Base-by-base conservation (phyloP, 2,113 vertebrate species). In the Mus spicilegus region DNA sequence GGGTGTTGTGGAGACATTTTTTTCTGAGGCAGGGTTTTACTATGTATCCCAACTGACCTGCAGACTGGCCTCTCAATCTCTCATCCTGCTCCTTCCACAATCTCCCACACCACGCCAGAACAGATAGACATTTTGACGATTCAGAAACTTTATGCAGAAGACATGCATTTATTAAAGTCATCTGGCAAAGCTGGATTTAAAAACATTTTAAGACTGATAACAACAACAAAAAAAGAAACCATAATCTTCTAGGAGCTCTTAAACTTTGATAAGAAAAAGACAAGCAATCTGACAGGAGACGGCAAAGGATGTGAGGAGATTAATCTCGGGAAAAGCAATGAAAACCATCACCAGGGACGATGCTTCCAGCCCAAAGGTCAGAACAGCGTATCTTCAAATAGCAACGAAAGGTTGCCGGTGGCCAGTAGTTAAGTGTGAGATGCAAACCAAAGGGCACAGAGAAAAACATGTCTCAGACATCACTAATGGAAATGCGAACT, bases 301-400 rank as follows among this genome's bases (percentile, higher is more conserved):
- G 56, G 49, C 11, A 78, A 69, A 94, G 28, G 10, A 67, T 90
- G 73, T 69, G 36, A 95, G 80, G 95, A 93, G 81, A 63, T 39
- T 39, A 1, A 78, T 89, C 26, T 92, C 81, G 51, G 67, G 51
- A 94, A 87, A 89, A 69, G 75, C 65, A 49, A 63, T 54, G 24
- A 36, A 46, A 46, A 24, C 65, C 24, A 76, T 75, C 46, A 73
- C 80, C 58, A 61, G 42, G 19, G 36, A 94, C 84, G 73, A 88
- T 30, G 73, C 24, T 39, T 94, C 70, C 70, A 5, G 77, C 90
- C 28, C 10, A 46, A 92, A 93, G 76, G 94, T 91, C 70, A 90
- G 70, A 88, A 49, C 89, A 89, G 80, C 30, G 42, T 26, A 63
- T 87, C 90, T 89, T 81, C 65, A 91, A 80, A 80, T 73, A 95